A percentile compares a stretch with the other conserved stretches of the same genome.
phyloP scores from a whole-genome alignment of 2,888 invertebrate species.

The Synergus itoensis region DNA sequence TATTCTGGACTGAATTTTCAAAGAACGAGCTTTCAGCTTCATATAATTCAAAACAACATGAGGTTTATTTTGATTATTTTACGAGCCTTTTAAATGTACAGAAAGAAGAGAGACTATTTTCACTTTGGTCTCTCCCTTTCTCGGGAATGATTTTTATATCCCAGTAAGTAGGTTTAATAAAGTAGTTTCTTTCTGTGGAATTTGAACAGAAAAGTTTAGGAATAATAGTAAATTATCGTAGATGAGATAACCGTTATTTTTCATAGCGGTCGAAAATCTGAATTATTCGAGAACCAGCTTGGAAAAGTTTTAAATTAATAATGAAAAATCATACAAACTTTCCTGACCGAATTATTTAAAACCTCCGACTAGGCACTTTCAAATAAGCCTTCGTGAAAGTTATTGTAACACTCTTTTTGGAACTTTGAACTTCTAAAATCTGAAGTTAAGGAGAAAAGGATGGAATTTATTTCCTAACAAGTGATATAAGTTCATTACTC shows the following conservation, averaged over 20 bases:
- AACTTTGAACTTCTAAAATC: not conserved
- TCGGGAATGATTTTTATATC: not conserved
- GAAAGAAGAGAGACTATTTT: not conserved
- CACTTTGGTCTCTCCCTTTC: not conserved
- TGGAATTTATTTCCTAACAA: not conserved
- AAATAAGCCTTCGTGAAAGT: constrained; percentile 27
- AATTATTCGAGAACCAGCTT: not conserved
- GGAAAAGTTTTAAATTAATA: constrained; percentile 28
- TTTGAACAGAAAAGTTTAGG: not conserved
- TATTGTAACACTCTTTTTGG: constrained; percentile 2
- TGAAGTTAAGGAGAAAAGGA: constrained; percentile 6
- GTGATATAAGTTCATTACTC: no score
- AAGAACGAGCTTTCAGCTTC: constrained; percentile 11
- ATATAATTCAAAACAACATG: not conserved
- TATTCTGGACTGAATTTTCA: constrained; percentile 11
- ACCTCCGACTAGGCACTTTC: constrained; percentile 1
- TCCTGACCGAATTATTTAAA: constrained; percentile 17
- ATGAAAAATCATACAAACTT: constrained; percentile 31
- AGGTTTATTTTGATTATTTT: not conserved
- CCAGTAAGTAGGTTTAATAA: not conserved
- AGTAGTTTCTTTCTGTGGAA: not conserved
- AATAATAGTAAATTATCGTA: not conserved
- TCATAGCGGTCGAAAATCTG: not conserved
- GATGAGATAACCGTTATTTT: not conserved
- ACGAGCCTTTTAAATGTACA: not conserved